phyloP scores from a whole-genome alignment of 2,113 vertebrate species.

The Gallinago jamesoni region DNA sequence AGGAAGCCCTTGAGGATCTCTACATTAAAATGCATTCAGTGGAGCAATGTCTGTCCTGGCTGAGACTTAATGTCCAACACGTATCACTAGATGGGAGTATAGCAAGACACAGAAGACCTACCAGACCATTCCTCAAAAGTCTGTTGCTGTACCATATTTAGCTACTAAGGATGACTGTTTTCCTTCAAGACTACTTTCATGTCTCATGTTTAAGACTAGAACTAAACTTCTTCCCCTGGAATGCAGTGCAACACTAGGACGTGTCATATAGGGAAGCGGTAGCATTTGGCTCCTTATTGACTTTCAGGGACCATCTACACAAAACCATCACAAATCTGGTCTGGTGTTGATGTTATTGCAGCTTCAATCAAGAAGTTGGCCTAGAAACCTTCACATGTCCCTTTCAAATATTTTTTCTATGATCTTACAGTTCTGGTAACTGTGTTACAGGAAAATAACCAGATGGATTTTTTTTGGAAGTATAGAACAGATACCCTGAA shows the following conservation, averaged over 20 bases:
- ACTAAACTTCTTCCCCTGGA: not conserved
- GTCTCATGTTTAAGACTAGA: not conserved
- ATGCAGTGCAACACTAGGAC: not conserved
- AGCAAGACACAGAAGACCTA: not conserved
- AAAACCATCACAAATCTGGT: not conserved
- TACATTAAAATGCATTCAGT: not conserved
- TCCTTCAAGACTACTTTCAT: not conserved
- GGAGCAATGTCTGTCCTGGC: not conserved
- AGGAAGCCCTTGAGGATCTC: not conserved
- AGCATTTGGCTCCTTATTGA: constrained; percentile 6
- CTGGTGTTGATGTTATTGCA: not conserved
- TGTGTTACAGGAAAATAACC: constrained; percentile 56
- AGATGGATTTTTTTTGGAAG: constrained; percentile 59
- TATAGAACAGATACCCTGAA: constrained; percentile 64
- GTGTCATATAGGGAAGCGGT: not conserved
- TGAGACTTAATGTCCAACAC: not conserved
- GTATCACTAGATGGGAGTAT: not conserved
- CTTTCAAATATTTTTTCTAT: not conserved
- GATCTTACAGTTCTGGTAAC: constrained; percentile 56
- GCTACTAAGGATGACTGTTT: not conserved
- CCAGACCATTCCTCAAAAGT: not conserved
- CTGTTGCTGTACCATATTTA: not conserved
- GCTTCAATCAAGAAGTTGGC: not conserved
- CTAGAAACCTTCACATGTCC: constrained; percentile 38
- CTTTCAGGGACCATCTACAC: not conserved